Percentiles rank a stretch among this genome's conserved stretches.
Conservation (phyloP, 92 coral and sea anemone genomes). For the Montipora capitata region DNA sequence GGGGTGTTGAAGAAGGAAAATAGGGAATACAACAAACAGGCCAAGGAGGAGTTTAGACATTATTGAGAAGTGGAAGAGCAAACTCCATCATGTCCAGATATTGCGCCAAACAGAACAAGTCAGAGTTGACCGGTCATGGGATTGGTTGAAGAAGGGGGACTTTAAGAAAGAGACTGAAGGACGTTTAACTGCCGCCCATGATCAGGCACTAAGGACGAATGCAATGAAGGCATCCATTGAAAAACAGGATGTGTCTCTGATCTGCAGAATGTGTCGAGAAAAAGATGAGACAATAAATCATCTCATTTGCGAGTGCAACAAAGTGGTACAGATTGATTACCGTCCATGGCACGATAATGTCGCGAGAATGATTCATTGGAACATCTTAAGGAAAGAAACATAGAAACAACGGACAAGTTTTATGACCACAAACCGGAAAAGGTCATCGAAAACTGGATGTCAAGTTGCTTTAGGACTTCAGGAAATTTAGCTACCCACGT, state of each 20-base stretch:
- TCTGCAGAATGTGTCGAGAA: neutral
- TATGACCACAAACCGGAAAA: too few species aligned
- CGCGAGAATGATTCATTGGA: neutral
- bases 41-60: too few species aligned
- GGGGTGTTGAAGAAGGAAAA: slow-evolving; percentile 24
- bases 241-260: slow-evolving; percentile 27
- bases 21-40: slow-evolving; percentile 28
- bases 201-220: slow-evolving; percentile 55
- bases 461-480: too few species aligned
- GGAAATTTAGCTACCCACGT: too few species aligned
- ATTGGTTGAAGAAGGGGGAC: slow-evolving; percentile 58
- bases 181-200: slow-evolving; percentile 38
- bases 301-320: slow-evolving; percentile 53
- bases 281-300: slow-evolving; percentile 64
- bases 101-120: slow-evolving; percentile 50
- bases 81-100: slow-evolving; percentile 56
- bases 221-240: slow-evolving; percentile 24
- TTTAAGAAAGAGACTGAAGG: slow-evolving; percentile 16
- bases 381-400: neutral
- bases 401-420: neutral
- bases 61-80: too few species aligned
- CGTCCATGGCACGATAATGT: neutral
- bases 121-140: slow-evolving; percentile 42
- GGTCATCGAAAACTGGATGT: too few species aligned
- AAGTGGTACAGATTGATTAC: slow-evolving; percentile 40